phyloP scores from a whole-genome alignment of 2,797 vertebrate genomes.

The Syndactyla subalaris region DNA sequence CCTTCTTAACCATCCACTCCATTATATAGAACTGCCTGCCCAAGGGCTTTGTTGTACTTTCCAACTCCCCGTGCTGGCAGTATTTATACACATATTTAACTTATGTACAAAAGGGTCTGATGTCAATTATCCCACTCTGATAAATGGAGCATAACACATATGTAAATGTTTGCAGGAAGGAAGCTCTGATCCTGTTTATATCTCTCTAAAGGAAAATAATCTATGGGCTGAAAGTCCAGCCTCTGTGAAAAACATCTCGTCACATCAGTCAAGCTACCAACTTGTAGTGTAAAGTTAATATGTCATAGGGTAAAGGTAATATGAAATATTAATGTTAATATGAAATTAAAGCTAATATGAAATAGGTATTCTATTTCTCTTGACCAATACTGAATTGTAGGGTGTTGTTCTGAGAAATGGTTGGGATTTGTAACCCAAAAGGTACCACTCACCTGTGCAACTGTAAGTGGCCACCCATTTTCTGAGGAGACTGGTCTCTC shows the following conservation, averaged over 20 bases:
- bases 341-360: no score
- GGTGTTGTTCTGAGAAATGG: background rate
- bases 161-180: background rate
- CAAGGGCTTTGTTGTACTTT: background rate
- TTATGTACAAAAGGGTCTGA: background rate
- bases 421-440: background rate
- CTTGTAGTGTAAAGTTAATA: background rate
- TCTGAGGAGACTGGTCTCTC: background rate
- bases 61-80: background rate
- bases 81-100: background rate
- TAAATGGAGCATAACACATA: background rate
- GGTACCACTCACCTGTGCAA: background rate
- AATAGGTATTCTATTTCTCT: background rate
- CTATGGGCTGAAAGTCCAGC: background rate
- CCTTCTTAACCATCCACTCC: background rate
- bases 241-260: background rate
- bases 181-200: conserved; percentile 3
- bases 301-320: no score
- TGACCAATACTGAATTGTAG: background rate
- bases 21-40: background rate
- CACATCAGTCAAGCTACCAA: background rate
- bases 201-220: background rate
- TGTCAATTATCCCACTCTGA: background rate
- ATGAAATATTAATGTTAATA: no score
- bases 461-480: background rate